Percentiles rank a stretch among this genome's conserved stretches.
These are phyloP conservation scores for Chesias legatella DNA, from an alignment of 2,888 invertebrate genomes.

Conservation along the genomic window DNA sequence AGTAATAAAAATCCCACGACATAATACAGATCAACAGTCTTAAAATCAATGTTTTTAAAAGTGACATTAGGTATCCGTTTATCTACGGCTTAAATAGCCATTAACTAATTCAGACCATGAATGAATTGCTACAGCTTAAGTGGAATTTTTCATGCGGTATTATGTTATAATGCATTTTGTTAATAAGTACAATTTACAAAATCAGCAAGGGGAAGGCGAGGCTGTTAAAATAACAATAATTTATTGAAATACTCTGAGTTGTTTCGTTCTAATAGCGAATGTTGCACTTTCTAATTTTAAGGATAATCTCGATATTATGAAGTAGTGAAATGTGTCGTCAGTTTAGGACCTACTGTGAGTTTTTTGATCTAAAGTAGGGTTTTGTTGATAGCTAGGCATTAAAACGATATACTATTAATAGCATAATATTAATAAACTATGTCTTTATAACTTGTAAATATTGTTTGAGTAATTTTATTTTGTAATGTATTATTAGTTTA, in stretches of 20 bases:
- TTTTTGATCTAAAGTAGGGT: constrained; percentile 67
- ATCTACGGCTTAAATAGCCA: too few species aligned
- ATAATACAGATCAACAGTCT: too few species aligned
- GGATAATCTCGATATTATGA: constrained; percentile 66
- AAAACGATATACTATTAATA: constrained; percentile 66
- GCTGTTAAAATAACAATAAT: constrained; percentile 58
- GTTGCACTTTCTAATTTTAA: constrained; percentile 75
- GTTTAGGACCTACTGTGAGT: constrained; percentile 69
- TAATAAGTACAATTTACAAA: constrained; percentile 70
- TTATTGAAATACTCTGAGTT: constrained; percentile 76
- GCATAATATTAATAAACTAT: constrained; percentile 56
- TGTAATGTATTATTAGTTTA: constrained; percentile 74
- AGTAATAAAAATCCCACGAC: too few species aligned
- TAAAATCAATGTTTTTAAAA: too few species aligned
- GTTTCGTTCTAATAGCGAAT: constrained; percentile 72
- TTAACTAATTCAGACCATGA: too few species aligned
- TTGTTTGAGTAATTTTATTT: constrained; percentile 75
- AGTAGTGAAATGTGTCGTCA: constrained; percentile 73
- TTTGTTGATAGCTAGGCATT: constrained; percentile 71
- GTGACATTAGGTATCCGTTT: too few species aligned
- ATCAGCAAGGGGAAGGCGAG: constrained; percentile 55
- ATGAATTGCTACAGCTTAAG: not conserved
- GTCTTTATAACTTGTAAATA: constrained; percentile 73
- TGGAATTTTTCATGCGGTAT: constrained; percentile 22
- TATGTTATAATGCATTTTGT: constrained; percentile 70